Conservation (phyloP, 2,113 vertebrate species). For the Etia nguti region DNA sequence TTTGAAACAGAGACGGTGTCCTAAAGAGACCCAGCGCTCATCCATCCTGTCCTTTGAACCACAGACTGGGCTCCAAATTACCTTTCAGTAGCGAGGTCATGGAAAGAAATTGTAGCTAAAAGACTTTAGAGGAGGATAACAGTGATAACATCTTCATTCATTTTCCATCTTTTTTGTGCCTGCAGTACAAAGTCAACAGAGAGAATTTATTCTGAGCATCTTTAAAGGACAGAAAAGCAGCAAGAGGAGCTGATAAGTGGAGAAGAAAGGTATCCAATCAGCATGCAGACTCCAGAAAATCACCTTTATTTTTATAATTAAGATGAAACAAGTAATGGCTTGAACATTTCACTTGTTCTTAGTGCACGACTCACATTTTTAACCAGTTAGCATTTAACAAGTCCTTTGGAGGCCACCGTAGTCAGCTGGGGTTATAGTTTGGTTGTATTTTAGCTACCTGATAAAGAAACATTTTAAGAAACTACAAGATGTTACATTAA, state of each 20-base stretch:
- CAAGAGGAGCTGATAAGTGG: neutral
- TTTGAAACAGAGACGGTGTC: constrained; percentile 41
- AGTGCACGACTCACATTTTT: neutral
- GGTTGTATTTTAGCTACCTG: neutral
- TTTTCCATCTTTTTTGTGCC: neutral
- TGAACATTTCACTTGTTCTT: neutral
- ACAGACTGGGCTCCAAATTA: constrained; percentile 24
- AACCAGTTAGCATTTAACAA: neutral
- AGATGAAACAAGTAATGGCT: neutral
- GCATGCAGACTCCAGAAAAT: neutral
- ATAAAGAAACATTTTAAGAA: neutral
- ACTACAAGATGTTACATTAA: neutral
- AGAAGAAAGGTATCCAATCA: neutral
- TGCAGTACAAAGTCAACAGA: neutral
- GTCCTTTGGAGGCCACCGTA: neutral
- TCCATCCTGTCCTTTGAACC: constrained; percentile 31
- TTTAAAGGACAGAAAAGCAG: neutral
- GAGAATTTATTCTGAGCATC: neutral
- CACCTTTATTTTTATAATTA: neutral
- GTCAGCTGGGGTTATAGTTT: neutral
- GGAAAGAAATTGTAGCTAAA: constrained; percentile 17
- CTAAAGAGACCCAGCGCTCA: constrained; percentile 25
- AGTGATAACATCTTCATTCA: constrained; percentile 37
- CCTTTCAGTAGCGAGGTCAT: constrained; percentile 14
- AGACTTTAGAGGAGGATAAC: constrained; percentile 23